phyloP scores from a whole-genome alignment of 2,888 invertebrate species.

The Pyrrhosoma nymphula region DNA sequence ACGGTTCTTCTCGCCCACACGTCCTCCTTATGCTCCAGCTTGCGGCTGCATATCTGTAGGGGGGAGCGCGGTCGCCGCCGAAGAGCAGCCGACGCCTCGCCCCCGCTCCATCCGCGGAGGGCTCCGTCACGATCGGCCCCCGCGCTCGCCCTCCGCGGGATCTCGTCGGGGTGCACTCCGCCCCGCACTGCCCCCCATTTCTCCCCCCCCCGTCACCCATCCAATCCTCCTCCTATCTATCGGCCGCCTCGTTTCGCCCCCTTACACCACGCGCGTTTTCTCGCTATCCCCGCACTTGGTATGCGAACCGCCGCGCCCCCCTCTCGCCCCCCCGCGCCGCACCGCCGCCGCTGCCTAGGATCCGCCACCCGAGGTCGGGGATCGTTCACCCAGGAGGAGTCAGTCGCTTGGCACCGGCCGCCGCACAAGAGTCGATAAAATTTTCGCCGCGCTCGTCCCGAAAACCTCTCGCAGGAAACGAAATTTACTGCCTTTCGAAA shows the following conservation, averaged over 20 bases:
- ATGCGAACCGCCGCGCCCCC: neutral
- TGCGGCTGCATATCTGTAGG: neutral
- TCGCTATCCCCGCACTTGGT: neutral
- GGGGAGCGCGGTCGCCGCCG: neutral
- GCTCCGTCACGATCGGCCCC: neutral
- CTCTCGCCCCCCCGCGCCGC: neutral
- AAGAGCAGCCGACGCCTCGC: no score
- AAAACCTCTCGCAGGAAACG: neutral
- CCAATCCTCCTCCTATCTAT: no score
- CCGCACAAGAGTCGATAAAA: neutral
- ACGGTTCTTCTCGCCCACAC: conserved; percentile 10
- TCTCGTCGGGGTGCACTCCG: neutral
- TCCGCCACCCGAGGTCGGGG: conserved; percentile 30
- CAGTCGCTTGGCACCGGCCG: neutral
- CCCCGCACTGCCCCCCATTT: neutral
- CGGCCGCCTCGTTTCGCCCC: no score
- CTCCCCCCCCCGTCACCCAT: neutral
- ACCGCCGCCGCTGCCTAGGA: neutral
- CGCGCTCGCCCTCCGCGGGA: neutral
- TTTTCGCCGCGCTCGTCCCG: neutral
- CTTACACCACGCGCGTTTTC: no score
- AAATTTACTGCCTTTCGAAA: neutral
- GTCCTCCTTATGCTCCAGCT: no score
- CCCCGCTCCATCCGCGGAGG: neutral
- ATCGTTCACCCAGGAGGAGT: conserved; percentile 6